Evolutionary conservation across 2,888 invertebrate genomes (phyloP).

Genomic region (Nasonia oneida): DNA sequence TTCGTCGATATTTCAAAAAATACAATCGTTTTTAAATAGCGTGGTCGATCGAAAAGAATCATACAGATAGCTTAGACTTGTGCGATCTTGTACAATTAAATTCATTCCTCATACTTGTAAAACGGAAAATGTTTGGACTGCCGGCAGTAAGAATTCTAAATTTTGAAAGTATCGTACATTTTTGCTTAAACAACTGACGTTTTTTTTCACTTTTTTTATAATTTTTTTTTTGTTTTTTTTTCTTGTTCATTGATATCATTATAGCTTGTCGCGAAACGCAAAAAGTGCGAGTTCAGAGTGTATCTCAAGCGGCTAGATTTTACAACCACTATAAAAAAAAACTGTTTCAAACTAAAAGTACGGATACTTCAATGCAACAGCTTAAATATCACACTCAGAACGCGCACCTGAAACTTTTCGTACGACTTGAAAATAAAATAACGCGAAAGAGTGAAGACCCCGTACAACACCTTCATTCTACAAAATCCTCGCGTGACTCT

Average conservation of each 20-base stretch:
- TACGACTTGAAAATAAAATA: conserved; percentile 47
- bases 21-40: conserved; percentile 48
- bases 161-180: conserved; percentile 54
- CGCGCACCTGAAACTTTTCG: conserved; percentile 29
- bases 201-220: conserved; percentile 44
- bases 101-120: conserved; percentile 41
- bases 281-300: conserved; percentile 5
- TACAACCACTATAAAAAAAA: conserved; percentile 21
- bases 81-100: conserved; percentile 38
- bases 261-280: conserved; percentile 17
- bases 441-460: conserved; percentile 44
- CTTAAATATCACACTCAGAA: conserved; percentile 2
- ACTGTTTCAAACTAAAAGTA: conserved; percentile 20
- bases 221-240: conserved; percentile 47
- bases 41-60: conserved; percentile 54
- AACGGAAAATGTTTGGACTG: conserved; percentile 49
- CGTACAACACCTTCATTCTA: not conserved
- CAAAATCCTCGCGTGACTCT: not conserved
- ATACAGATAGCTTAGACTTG: conserved; percentile 35
- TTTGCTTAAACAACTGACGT: conserved; percentile 40
- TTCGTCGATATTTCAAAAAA: conserved; percentile 56
- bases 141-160: conserved; percentile 53
- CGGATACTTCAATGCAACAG: conserved; percentile 41
- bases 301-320: conserved; percentile 21
- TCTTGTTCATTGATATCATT: conserved; percentile 11